Evolutionary conservation across 1,140 invertebrate genomes (phyloP).

Genomic region (Oncopodura yosiiana): DNA sequence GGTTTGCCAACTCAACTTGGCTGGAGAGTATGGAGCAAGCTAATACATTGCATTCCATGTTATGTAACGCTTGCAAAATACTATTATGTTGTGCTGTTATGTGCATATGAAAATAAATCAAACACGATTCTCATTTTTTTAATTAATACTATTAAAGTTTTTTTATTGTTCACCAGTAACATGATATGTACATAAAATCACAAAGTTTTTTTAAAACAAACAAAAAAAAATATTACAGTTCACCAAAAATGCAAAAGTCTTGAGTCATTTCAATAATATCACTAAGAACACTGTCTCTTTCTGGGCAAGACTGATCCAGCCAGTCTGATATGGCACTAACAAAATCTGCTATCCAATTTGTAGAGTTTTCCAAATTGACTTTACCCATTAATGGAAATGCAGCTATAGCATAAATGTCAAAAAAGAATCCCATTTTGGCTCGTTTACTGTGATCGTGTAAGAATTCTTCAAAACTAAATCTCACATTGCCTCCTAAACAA

Average conservation of each 20-base stretch:
- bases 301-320: conserved; percentile 5
- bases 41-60: too few relatives aligned
- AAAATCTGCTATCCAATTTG: conserved; percentile 20
- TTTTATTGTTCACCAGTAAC: too few relatives aligned
- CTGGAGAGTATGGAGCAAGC: too few relatives aligned
- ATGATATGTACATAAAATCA: too few relatives aligned
- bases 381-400: conserved; percentile 15
- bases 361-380: conserved; percentile 11
- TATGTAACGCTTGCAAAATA: too few relatives aligned
- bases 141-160: too few relatives aligned
- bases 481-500: background rate
- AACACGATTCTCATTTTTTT: too few relatives aligned
- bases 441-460: conserved; percentile 9
- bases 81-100: too few relatives aligned
- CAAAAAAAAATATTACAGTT: conserved; percentile 3
- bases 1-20: too few relatives aligned
- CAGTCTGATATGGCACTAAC: conserved; percentile 7
- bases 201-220: too few relatives aligned
- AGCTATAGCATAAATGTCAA: conserved; percentile 13
- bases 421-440: conserved; percentile 13
- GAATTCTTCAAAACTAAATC: conserved; percentile 9
- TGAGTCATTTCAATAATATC: conserved; percentile 15
- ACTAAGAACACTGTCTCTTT: conserved; percentile 6
- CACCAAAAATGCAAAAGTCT: conserved; percentile 11
- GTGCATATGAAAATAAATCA: too few relatives aligned